Conservation (phyloP, 2,888 invertebrate genomes). For the Phengaris arion region DNA sequence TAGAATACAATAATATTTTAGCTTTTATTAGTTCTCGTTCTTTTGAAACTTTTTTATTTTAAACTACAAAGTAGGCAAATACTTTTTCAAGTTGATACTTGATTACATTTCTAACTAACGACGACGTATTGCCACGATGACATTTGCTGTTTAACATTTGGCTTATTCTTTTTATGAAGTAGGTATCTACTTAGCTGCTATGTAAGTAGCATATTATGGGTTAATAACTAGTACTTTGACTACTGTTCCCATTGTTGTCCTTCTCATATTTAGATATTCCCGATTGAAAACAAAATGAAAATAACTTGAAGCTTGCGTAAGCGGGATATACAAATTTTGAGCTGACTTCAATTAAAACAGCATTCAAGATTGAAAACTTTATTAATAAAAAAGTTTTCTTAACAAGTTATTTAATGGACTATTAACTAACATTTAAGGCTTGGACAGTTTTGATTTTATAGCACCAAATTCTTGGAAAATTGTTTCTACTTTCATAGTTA, state of each 20-base stretch:
- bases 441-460: conserved; percentile 36
- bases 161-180: no score
- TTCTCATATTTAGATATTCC: no score
- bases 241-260: no score
- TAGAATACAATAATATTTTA: not conserved
- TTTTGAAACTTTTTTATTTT: not conserved
- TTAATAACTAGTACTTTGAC: no score
- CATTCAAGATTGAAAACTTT: conserved; percentile 20
- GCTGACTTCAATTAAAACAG: conserved; percentile 1
- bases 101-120: no score
- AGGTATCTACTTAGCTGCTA: no score
- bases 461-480: conserved; percentile 2
- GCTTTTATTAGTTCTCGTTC: not conserved
- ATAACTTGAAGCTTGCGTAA: not conserved
- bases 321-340: conserved; percentile 7
- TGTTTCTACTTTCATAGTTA: conserved; percentile 4
- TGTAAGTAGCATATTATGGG: no score
- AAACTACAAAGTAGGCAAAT: not conserved
- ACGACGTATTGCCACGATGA: no score
- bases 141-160: no score
- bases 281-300: not conserved
- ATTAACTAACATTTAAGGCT: conserved; percentile 41
- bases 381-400: conserved; percentile 20
- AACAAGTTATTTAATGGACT: conserved; percentile 42
- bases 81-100: no score